These are phyloP conservation scores for Nipponacmea schrenckii DNA, from an alignment of 2,888 invertebrate genomes.

Conservation along the genomic window DNA sequence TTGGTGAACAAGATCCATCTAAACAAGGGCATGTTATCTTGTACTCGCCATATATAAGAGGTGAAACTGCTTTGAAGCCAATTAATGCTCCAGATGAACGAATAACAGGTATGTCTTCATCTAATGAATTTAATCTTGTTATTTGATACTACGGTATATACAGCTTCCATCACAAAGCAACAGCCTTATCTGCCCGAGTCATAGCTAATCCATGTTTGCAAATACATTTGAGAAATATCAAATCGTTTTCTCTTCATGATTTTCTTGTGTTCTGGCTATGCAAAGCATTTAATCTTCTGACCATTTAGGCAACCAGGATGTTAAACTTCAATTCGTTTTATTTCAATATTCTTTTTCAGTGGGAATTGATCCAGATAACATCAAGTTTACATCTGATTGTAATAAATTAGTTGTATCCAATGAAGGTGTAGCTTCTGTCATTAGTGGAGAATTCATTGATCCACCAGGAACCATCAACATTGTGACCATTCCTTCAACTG, in stretches of 20 bases:
- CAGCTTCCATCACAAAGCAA: no score
- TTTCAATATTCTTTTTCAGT: conserved; percentile 1
- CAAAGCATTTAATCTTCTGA: neutral
- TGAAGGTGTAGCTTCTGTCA: conserved; percentile 15
- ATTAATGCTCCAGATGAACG: neutral
- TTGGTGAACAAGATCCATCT: conserved; percentile 2
- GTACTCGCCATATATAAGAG: conserved; percentile 7
- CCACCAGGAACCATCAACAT: conserved; percentile 12
- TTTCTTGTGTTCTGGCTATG: neutral
- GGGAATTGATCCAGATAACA: conserved; percentile 18
- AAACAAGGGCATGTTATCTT: conserved; percentile 9
- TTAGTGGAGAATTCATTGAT: conserved; percentile 4
- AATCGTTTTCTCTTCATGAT: neutral
- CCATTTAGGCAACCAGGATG: no score
- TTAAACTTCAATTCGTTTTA: no score
- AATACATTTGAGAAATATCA: neutral
- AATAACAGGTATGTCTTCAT: conserved; percentile 3
- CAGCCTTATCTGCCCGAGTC: no score
- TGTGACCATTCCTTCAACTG: neutral
- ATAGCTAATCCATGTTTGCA: no score
- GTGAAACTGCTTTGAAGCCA: neutral
- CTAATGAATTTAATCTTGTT: neutral
- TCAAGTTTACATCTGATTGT: conserved; percentile 21
- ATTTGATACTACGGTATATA: no score
- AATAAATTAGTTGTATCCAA: conserved; percentile 15